Percentiles rank a stretch among this genome's conserved stretches.
These are phyloP conservation scores for Helogale parvula DNA, from an alignment of 2,113 vertebrate species.

Conservation along the genomic window DNA sequence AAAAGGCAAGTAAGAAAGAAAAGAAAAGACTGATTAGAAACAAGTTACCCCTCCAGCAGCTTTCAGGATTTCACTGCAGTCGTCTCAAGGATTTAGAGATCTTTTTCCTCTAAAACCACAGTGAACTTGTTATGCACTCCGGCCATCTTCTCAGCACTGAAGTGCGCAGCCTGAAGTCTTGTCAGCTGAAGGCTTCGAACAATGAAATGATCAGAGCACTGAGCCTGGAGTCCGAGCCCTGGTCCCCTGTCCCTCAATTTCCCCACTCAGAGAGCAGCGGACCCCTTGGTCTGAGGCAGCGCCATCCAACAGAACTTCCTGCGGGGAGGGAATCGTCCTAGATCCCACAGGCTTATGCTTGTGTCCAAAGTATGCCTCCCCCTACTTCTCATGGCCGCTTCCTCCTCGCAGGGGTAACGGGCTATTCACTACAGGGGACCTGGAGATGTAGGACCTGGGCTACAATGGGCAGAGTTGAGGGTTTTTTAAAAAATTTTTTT, in stretches of 20 bases:
- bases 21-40: background rate
- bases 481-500: no score
- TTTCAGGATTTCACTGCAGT: background rate
- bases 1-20: no score
- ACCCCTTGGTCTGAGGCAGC: background rate
- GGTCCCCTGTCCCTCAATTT: background rate
- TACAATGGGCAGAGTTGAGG: background rate
- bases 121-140: background rate
- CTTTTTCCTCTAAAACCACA: background rate
- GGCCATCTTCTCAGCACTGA: background rate
- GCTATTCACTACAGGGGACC: background rate
- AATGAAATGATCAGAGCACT: background rate
- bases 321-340: background rate
- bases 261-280: background rate
- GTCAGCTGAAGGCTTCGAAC: background rate
- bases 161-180: background rate
- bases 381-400: background rate
- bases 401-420: background rate
- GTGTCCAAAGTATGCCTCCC: background rate
- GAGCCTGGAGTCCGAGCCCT: background rate
- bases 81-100: background rate
- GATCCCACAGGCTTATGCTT: background rate
- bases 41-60: background rate
- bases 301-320: background rate
- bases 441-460: background rate